These are phyloP conservation scores for Bacillus rossius DNA, from an alignment of 1,140 invertebrate genomes.

Conservation along the genomic window DNA sequence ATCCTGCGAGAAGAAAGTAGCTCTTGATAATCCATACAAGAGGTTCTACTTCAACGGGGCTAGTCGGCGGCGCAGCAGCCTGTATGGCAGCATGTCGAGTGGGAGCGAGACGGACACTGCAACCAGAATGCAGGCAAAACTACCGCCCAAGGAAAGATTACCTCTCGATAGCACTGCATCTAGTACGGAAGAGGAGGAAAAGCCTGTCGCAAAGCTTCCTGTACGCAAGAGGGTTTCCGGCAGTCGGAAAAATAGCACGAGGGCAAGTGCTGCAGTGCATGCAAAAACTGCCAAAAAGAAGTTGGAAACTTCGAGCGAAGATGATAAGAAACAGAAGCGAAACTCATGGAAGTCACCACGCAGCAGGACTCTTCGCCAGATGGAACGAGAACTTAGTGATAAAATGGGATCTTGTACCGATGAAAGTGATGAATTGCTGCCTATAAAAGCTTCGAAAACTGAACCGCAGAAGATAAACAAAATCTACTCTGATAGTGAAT, in stretches of 20 bases:
- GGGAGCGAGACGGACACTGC: constrained; percentile 48
- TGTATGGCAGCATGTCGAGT: constrained; percentile 62
- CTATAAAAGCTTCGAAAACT: constrained; percentile 44
- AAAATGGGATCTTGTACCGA: constrained; percentile 42
- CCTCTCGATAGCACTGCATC: constrained; percentile 5
- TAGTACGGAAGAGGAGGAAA: constrained; percentile 24
- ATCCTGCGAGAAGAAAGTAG: constrained; percentile 37
- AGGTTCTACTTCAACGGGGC: constrained; percentile 72
- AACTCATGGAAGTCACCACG: constrained; percentile 38
- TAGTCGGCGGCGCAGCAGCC: constrained; percentile 53
- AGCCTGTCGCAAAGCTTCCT: background rate
- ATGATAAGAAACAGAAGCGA: constrained; percentile 37
- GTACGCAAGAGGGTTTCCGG: background rate
- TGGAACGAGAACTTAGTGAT: constrained; percentile 60
- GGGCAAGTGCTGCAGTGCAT: background rate
- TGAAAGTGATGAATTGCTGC: constrained; percentile 69
- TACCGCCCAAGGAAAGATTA: too few species aligned
- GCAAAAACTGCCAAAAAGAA: constrained; percentile 22
- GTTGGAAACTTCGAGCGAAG: constrained; percentile 53
- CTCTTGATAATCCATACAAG: constrained; percentile 58
- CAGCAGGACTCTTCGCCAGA: constrained; percentile 56
- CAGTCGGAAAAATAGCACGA: constrained; percentile 7
- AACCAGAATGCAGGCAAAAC: constrained; percentile 33
- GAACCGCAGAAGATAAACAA: constrained; percentile 43
- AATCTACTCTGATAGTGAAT: constrained; percentile 70